Evolutionary conservation across 2,113 vertebrate species (phyloP).

Genomic region (Cariama cristata): DNA sequence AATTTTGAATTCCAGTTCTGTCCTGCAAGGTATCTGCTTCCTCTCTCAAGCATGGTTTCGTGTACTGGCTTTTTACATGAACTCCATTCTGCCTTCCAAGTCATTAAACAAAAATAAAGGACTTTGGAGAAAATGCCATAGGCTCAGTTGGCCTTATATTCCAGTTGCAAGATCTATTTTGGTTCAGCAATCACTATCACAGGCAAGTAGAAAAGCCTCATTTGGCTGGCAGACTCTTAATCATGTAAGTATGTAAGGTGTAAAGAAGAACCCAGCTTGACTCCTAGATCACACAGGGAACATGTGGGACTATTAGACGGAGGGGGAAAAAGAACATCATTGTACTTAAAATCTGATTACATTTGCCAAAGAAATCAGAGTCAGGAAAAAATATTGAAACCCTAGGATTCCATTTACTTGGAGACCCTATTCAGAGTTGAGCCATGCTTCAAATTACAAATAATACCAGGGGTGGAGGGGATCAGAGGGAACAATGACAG

Average conservation of each 20-base stretch:
- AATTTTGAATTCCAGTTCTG: neutral
- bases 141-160: neutral
- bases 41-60: neutral
- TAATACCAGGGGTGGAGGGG: slow-evolving; percentile 38
- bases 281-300: slow-evolving; percentile 28
- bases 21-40: neutral
- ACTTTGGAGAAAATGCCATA: slow-evolving; percentile 4
- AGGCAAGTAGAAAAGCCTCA: neutral
- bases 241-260: slow-evolving; percentile 18
- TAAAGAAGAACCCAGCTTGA: slow-evolving; percentile 55
- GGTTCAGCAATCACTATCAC: slow-evolving; percentile 3
- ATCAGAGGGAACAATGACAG: slow-evolving; percentile 17
- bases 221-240: slow-evolving; percentile 27
- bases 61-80: neutral
- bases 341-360: slow-evolving; percentile 52
- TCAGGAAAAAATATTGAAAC: slow-evolving; percentile 35
- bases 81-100: neutral
- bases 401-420: slow-evolving; percentile 36
- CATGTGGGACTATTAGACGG: neutral
- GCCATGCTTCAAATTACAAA: slow-evolving; percentile 47
- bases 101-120: slow-evolving; percentile 35
- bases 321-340: slow-evolving; percentile 19
- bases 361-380: slow-evolving; percentile 49
- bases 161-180: slow-evolving; percentile 4
- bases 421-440: slow-evolving; percentile 48